Evolutionary conservation across 2,888 invertebrate species (phyloP), one percentile per base, ranked within the genome.

Genomic region (Cosmia trapezina): DNA sequence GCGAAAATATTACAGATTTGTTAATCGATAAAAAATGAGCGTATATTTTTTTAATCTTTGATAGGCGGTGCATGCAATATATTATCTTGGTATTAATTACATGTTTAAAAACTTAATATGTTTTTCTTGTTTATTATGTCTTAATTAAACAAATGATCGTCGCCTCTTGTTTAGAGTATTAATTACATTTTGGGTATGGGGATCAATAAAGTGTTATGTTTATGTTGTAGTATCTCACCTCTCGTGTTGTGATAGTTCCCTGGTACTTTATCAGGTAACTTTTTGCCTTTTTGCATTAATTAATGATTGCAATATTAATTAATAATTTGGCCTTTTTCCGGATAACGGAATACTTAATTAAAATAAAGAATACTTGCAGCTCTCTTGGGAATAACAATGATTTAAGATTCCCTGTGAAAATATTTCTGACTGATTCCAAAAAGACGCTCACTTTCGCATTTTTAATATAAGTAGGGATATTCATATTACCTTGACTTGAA

Each of bases 121-220:
- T 59, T 63, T 61, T 43, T 53, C 49, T 53, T 66, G 62, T 74
- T 67, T 65, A 63, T 73, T 70, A 72, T 75, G 67, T 67, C 72
- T 76, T 61, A 76, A 79, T 73, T 76, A 73, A 70, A 76, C 74
- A 78, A 74, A 78, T 70, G 47, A 62, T 62, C 47, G 51, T 68
- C 78, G 66, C 61, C 65, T 68, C 57, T 49, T 71, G 56, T 74
- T 66, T 70, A 49, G 33, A 33, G 67, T 65, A 51, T 59, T 69
- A 64, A 60, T 71, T 67, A 51, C 11, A 49, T 76, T 66, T 67
- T 28, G n/a, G 65, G 51, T 61, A 14, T 65, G 54, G 45, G 37
- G n/a, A 47, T 45, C 53, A 54, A 63, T 71, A 54, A 66, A 76
- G 41, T 54, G 33, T 49, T n/a, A 60, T 67, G 11, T 71, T 67